phyloP scores from a whole-genome alignment of 2,888 invertebrate genomes.

The Torymus aiolomorphi region DNA sequence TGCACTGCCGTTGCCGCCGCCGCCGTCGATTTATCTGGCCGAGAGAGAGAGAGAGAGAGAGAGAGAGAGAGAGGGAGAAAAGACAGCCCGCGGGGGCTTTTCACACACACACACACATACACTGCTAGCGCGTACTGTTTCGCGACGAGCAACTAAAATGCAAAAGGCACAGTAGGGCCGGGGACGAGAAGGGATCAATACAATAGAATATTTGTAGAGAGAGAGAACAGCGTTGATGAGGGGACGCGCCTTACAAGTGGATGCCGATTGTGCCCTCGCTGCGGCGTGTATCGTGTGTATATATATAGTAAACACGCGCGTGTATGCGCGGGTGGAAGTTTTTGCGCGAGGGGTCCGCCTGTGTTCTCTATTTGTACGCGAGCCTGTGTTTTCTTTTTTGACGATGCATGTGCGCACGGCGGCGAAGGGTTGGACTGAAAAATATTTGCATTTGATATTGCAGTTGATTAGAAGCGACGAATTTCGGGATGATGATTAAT shows the following conservation, averaged over 20 bases:
- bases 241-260: conserved; percentile 24
- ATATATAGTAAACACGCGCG: neutral
- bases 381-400: too few relatives aligned
- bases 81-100: conserved; percentile 15
- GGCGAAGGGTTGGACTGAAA: too few relatives aligned
- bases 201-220: conserved; percentile 44
- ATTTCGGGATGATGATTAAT: too few relatives aligned
- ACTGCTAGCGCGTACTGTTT: conserved; percentile 18
- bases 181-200: conserved; percentile 33
- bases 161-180: neutral
- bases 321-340: too few relatives aligned
- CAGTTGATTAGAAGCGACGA: too few relatives aligned
- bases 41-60: neutral
- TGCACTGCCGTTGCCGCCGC: neutral
- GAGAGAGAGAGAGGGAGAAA: neutral
- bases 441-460: too few relatives aligned
- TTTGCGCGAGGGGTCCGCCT: too few relatives aligned
- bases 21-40: conserved; percentile 34
- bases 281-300: neutral
- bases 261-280: conserved; percentile 1
- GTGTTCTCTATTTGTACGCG: too few relatives aligned
- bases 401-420: too few relatives aligned
- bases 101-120: neutral
- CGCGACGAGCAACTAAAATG: conserved; percentile 30
- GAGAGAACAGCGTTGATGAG: conserved; percentile 2